Evolutionary conservation across 2,113 vertebrate species (phyloP).

Genomic region (Heteronetta atricapilla): DNA sequence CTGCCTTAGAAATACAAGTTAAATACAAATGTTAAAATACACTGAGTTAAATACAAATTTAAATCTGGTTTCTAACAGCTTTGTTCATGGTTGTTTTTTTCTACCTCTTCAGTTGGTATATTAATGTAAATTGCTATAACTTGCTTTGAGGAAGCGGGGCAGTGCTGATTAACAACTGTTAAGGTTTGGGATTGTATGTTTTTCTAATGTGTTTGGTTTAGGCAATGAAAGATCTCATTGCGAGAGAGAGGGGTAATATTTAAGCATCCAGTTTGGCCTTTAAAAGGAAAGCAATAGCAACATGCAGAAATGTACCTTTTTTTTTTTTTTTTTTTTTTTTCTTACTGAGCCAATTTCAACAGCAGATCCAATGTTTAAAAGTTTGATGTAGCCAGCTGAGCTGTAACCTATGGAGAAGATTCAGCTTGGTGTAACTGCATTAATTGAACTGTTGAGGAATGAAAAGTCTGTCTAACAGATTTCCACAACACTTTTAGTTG

Average conservation of each 20-base stretch:
- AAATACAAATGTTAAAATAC: not conserved
- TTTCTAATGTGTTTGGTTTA: not conserved
- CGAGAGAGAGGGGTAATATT: not conserved
- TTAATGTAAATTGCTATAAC: not conserved
- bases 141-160: not conserved
- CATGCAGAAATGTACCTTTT: not conserved
- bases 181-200: not conserved
- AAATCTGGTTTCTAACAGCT: not conserved
- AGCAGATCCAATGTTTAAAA: not conserved
- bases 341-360: not conserved
- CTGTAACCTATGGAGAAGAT: not conserved
- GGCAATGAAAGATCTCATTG: not conserved
- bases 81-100: not conserved
- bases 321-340: not conserved
- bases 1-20: not conserved
- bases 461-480: not conserved
- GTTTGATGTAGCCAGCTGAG: not conserved
- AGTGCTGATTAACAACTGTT: not conserved
- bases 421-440: not conserved
- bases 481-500: not conserved
- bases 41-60: not conserved
- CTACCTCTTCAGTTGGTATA: not conserved
- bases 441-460: not conserved
- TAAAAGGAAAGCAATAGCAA: not conserved
- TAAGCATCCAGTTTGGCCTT: not conserved